Percentiles rank a stretch among this genome's conserved stretches.
phyloP scores from a whole-genome alignment of 2,888 invertebrate genomes.

The Xestia sexstrigata region DNA sequence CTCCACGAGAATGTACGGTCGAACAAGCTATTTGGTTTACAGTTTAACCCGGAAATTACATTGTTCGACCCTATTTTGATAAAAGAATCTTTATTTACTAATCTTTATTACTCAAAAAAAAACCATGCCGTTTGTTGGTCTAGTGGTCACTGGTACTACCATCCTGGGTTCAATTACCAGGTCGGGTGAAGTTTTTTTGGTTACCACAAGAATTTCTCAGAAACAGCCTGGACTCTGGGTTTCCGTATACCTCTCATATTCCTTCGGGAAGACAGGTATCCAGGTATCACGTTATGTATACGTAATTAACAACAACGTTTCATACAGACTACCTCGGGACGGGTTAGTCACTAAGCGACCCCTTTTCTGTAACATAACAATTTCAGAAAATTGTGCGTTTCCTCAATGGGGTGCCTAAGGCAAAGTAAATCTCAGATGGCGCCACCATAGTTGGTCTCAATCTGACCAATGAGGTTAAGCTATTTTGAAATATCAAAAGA shows the following conservation, averaged over 20 bases:
- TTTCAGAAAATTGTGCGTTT: background rate
- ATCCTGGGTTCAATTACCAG: background rate
- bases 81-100: background rate
- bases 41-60: no score
- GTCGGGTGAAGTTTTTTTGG: background rate
- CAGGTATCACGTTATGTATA: background rate
- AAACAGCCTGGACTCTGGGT: background rate
- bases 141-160: background rate
- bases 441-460: no score
- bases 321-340: slow-evolving; percentile 1
- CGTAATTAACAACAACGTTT: slow-evolving; percentile 4
- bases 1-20: no score
- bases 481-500: no score
- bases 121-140: background rate
- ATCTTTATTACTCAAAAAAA: background rate
- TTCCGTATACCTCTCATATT: background rate
- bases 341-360: no score
- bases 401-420: no score
- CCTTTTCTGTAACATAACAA: background rate
- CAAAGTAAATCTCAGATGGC: no score
- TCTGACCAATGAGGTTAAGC: no score
- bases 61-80: no score
- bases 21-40: no score
- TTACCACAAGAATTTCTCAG: background rate
- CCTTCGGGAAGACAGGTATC: background rate